Evolutionary conservation across 2,113 vertebrate genomes (phyloP).

Genomic region (Aspidoscelis tigris): DNA sequence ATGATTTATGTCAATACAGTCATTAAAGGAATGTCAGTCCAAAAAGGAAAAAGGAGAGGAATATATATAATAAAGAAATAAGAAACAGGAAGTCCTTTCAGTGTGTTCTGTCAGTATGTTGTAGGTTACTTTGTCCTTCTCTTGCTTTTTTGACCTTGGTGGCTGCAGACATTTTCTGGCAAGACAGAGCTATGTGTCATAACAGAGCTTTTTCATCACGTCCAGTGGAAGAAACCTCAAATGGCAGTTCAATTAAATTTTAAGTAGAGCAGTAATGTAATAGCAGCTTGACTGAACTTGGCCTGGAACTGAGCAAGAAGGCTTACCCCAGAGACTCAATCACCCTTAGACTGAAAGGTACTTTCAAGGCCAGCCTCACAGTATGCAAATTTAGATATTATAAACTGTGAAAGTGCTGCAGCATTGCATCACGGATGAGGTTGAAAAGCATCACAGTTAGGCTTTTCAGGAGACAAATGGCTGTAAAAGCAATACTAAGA

Average conservation of each 20-base stretch:
- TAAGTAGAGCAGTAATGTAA: constrained; percentile 9
- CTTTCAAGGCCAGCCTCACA: not conserved
- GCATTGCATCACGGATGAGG: not conserved
- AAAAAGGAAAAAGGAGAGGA: constrained; percentile 3
- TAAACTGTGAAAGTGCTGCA: not conserved
- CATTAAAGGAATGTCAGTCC: not conserved
- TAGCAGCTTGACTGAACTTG: not conserved
- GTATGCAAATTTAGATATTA: not conserved
- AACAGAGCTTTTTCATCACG: constrained; percentile 8
- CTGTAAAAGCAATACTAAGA: not conserved
- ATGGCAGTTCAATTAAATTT: constrained; percentile 11
- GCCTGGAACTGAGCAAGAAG: not conserved
- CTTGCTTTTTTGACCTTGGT: constrained; percentile 1
- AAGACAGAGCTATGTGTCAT: not conserved
- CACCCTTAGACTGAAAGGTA: not conserved
- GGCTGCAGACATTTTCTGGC: constrained; percentile 5
- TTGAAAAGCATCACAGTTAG: no score
- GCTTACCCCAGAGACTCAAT: not conserved
- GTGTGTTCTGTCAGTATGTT: not conserved
- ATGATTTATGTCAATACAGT: not conserved
- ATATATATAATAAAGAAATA: not conserved
- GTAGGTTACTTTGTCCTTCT: not conserved
- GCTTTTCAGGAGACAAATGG: not conserved
- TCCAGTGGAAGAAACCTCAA: constrained; percentile 16
- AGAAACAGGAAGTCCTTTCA: not conserved